Conservation (phyloP, 1,140 invertebrate genomes). For the Drosophila subpulchrella region DNA sequence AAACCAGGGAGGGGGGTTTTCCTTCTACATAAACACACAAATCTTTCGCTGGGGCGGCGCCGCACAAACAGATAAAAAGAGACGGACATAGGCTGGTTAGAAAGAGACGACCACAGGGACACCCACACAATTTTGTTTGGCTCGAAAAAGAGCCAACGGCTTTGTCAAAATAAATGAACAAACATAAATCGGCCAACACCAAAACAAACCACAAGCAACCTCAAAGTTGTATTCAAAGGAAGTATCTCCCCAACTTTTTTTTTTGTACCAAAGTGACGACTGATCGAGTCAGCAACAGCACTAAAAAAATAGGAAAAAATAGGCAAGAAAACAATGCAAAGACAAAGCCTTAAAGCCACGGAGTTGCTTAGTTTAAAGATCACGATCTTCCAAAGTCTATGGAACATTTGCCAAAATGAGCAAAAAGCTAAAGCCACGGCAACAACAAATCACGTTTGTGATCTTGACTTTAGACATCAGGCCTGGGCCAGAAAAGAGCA, state of each 20-base stretch:
- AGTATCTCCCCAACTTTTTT: conserved; percentile 11
- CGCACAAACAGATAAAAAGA: conserved; percentile 38
- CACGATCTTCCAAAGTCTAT: conserved; percentile 69
- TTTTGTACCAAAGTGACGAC: conserved; percentile 62
- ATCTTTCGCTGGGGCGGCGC: conserved; percentile 50
- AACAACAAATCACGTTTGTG: conserved; percentile 78
- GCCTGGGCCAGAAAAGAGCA: conserved; percentile 37
- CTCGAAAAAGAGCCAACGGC: conserved; percentile 25
- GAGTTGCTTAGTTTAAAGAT: conserved; percentile 76
- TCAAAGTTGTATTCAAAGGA: conserved; percentile 25
- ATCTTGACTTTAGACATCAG: conserved; percentile 77
- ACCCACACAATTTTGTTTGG: conserved; percentile 42
- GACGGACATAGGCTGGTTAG: background rate
- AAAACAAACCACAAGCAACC: conserved; percentile 32
- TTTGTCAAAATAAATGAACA: conserved; percentile 73
- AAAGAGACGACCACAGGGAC: conserved; percentile 22
- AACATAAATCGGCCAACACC: conserved; percentile 69
- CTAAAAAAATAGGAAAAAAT: conserved; percentile 34
- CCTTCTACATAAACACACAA: conserved; percentile 44
- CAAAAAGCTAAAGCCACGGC: conserved; percentile 49
- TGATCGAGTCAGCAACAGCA: conserved; percentile 70
- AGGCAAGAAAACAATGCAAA: conserved; percentile 43
- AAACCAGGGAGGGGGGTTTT: conserved; percentile 9
- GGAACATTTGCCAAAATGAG: conserved; percentile 72
- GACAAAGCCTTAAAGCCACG: conserved; percentile 31